These are phyloP conservation scores for Epistrophe grossulariae DNA, from an alignment of 2,888 invertebrate species.

Conservation along the genomic window DNA sequence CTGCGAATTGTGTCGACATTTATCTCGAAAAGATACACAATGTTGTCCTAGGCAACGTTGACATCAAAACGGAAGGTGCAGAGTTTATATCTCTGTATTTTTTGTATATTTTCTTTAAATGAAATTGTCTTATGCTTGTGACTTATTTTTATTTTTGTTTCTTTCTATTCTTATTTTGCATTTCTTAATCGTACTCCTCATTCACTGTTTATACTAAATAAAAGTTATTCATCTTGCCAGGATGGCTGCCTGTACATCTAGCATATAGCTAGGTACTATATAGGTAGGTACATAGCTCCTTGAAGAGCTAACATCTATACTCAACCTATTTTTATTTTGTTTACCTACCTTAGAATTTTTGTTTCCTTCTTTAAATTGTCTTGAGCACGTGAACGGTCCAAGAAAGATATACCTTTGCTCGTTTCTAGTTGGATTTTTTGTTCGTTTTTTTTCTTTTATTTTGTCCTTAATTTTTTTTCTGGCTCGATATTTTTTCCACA, in stretches of 20 bases:
- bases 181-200: conserved; percentile 36
- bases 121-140: conserved; percentile 55
- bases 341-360: conserved; percentile 69
- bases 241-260: not conserved
- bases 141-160: conserved; percentile 23
- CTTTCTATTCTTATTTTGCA: not conserved
- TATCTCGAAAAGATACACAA: not conserved
- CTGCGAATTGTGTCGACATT: not conserved
- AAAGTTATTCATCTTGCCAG: conserved; percentile 60
- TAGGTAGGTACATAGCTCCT: conserved; percentile 18
- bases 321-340: conserved; percentile 70
- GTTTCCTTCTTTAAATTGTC: conserved; percentile 68
- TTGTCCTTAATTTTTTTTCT: conserved; percentile 20
- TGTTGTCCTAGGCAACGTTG: conserved; percentile 3
- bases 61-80: conserved; percentile 59
- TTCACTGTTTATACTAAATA: conserved; percentile 60
- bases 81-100: conserved; percentile 46
- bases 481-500: conserved; percentile 6
- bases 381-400: conserved; percentile 69
- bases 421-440: not conserved
- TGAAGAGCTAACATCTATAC: conserved; percentile 55
- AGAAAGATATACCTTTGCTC: conserved; percentile 19
- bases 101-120: conserved; percentile 36
- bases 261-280: too few species aligned
- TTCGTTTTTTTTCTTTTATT: not conserved